Base-by-base conservation (phyloP, 2,797 vertebrate species). In the Cyclopterus lumpus region DNA sequence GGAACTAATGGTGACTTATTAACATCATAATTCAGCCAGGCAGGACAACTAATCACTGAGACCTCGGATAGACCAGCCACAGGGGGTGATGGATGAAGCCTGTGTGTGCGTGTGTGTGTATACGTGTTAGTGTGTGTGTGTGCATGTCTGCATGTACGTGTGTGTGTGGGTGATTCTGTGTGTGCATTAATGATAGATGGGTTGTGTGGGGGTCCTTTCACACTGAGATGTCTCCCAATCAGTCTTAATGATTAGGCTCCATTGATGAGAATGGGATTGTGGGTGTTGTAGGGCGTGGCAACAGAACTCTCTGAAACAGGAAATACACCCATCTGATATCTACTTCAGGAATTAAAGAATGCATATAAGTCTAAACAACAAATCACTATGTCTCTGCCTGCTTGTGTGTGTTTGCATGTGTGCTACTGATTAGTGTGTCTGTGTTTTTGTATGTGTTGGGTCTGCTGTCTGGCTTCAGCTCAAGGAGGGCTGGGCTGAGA, bases 1-100 rank as follows among this genome's bases (percentile, higher is more conserved):
- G 48, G 73, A 91, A 92, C 93, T 94, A 95, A 95, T 95, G 91
- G 93, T 95, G 94, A 96, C 94, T 95, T 96, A 95, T 95, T 95
- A 95, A 93, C 92, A 92, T 94, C 91, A 94, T 96, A 95, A 96
- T 96, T 94, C 92, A 95, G 91, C 92, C 86, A 78, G 94, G 94
- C 95, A 95, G 94, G 93, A 92, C 93, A 95, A 95, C 94, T 95
- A 94, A 95, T 94, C 94, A 94, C 91, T 77, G 86, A 92, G 91
- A 89, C 89, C 87, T 93, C 91, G 90, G 95, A 96, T 94, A 94
- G 94, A 95, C 94, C 94, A 93, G 94, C 93, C 88, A 88, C 82
- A 79, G 83, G 86, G 81, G 83, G 79, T 94, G 92, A 94, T 93
- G 93, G 94, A 94, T 95, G 88, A 88, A 77, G 79, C 74, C 36